Percentiles rank a stretch among this genome's conserved stretches.
phyloP scores from a whole-genome alignment of 2,888 invertebrate species.

The Pristionchus japonicus region DNA sequence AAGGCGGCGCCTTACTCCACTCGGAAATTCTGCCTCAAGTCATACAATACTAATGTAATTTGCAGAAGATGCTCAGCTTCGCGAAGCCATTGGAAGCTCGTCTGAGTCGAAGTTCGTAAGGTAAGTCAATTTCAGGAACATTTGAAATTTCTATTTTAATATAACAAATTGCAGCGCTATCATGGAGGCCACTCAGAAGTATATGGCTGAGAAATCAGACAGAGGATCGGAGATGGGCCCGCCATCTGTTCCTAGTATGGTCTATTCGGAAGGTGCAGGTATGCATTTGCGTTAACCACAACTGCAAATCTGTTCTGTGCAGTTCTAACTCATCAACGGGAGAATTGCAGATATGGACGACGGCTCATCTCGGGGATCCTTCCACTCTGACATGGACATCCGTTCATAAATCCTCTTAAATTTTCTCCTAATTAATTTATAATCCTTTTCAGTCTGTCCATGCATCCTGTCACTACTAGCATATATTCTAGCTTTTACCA shows the following conservation, averaged over 20 bases:
- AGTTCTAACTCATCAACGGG: no score
- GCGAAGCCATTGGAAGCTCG: background rate
- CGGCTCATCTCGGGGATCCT: slow-evolving; percentile 37
- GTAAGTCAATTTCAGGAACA: background rate
- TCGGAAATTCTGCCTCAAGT: no score
- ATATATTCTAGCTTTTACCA: background rate
- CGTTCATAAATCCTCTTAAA: background rate
- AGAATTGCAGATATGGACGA: slow-evolving; percentile 44
- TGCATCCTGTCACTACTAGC: background rate
- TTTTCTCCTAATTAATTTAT: background rate
- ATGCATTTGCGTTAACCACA: no score
- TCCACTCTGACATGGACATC: slow-evolving; percentile 43
- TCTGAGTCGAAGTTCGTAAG: slow-evolving; percentile 1
- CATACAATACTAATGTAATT: background rate
- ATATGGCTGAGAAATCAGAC: slow-evolving; percentile 30
- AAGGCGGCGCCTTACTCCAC: no score
- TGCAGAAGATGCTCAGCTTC: slow-evolving; percentile 12
- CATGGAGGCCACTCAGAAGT: slow-evolving; percentile 38
- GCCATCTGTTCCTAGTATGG: slow-evolving; percentile 34
- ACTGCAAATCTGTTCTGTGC: no score
- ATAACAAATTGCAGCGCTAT: slow-evolving; percentile 25
- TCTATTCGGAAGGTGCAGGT: slow-evolving; percentile 26
- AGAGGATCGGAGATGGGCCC: slow-evolving; percentile 39
- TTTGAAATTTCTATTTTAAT: no score
- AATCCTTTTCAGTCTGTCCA: no score